Evolutionary conservation across 2,113 vertebrate genomes (phyloP).

Genomic region (Psittacara wagleri): DNA sequence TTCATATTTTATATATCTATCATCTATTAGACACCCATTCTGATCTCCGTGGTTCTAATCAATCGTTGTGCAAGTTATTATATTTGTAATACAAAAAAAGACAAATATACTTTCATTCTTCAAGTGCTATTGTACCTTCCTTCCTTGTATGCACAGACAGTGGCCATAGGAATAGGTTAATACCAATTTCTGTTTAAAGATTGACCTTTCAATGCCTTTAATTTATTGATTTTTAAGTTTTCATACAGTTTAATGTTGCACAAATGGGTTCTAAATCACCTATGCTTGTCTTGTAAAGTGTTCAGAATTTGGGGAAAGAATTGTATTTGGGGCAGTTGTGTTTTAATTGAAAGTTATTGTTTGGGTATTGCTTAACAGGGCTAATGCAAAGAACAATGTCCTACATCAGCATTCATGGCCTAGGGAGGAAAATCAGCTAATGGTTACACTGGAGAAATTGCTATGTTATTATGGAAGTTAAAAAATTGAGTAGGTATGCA

Average conservation of each 20-base stretch:
- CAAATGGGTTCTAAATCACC: neutral
- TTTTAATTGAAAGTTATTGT: neutral
- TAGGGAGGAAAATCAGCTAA: neutral
- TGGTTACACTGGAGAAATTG: neutral
- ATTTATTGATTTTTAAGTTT: constrained; percentile 17
- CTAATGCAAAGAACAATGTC: neutral
- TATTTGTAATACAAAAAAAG: neutral
- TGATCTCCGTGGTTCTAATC: neutral
- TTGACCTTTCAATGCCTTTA: neutral
- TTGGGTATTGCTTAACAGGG: neutral
- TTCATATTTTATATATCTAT: constrained; percentile 29
- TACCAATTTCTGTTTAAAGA: neutral
- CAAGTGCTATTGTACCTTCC: neutral
- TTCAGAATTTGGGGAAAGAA: neutral
- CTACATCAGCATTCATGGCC: neutral
- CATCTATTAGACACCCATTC: constrained; percentile 24
- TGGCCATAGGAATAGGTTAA: neutral
- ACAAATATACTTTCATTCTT: constrained; percentile 32
- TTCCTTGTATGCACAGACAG: neutral
- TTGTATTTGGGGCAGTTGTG: neutral
- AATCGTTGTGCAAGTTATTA: constrained; percentile 21
- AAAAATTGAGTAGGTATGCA: neutral
- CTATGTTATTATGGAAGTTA: neutral
- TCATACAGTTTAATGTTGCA: neutral
- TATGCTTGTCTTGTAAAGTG: neutral